Conservation (phyloP, 2,797 vertebrate genomes). For the Clangula hyemalis region DNA sequence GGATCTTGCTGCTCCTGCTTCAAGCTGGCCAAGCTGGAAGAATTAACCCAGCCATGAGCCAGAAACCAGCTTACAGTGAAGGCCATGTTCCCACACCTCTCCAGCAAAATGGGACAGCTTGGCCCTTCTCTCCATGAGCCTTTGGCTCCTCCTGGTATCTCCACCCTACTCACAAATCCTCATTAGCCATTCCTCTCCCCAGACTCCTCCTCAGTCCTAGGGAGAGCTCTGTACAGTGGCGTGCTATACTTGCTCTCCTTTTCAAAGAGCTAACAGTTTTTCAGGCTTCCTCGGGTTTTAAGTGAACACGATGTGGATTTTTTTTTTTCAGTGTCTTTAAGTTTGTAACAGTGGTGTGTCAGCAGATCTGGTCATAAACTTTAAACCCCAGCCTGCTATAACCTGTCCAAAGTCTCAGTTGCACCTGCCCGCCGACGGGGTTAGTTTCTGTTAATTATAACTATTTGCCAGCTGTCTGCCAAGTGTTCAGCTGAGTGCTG, state of each 20-base stretch:
- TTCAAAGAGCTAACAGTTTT: neutral
- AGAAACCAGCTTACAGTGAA: fast-evolving
- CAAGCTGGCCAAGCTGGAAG: neutral
- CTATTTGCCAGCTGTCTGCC: neutral
- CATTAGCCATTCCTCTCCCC: neutral
- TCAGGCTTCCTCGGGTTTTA: neutral
- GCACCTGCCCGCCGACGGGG: neutral
- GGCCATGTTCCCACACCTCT: neutral
- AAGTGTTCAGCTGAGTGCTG: neutral
- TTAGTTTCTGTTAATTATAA: neutral
- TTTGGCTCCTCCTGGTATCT: neutral
- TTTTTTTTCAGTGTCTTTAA: neutral
- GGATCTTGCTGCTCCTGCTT: neutral
- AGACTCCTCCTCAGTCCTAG: fast-evolving
- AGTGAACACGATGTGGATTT: neutral
- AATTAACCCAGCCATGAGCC: neutral
- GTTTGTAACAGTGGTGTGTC: neutral
- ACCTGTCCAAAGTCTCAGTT: neutral
- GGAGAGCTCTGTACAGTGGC: neutral
- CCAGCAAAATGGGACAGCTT: neutral
- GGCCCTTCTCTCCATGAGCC: no score
- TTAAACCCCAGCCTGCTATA: neutral
- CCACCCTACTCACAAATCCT: neutral
- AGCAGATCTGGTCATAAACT: neutral
- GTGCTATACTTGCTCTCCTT: neutral